phyloP scores from a whole-genome alignment of 53 echinoderm and acorn worm genomes.

The Holothuria scabra region DNA sequence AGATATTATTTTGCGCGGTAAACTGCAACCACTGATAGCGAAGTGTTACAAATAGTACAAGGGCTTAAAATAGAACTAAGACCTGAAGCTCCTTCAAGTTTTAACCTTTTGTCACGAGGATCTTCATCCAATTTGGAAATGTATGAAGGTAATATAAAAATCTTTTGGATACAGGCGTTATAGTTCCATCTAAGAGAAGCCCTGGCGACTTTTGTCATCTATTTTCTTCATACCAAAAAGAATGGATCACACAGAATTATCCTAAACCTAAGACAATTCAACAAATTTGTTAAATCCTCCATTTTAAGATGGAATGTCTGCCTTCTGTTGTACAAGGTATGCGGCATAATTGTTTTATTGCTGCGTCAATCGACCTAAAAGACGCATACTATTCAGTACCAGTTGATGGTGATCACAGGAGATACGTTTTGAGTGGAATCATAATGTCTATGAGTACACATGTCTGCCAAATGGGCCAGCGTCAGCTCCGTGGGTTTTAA shows the following conservation, averaged over 20 bases:
- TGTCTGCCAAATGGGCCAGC: constrained; percentile 63
- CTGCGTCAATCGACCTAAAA: too few species aligned
- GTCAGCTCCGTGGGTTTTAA: constrained; percentile 12
- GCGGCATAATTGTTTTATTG: constrained; percentile 57
- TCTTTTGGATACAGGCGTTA: neutral
- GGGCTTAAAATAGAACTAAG: too few species aligned
- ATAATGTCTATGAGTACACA: constrained; percentile 43
- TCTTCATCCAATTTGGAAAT: too few species aligned
- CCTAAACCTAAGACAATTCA: constrained; percentile 59
- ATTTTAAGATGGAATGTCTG: constrained; percentile 71
- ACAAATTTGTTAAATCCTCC: constrained; percentile 55
- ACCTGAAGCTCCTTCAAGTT: too few species aligned
- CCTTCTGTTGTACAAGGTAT: constrained; percentile 49
- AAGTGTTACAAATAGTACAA: too few species aligned
- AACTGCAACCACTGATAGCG: too few species aligned
- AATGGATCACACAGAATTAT: constrained; percentile 55
- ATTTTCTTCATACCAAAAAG: constrained; percentile 55
- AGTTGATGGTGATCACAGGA: constrained; percentile 38
- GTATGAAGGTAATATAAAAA: neutral
- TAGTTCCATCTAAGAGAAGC: neutral
- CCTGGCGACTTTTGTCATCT: constrained; percentile 30
- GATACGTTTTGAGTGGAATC: constrained; percentile 46
- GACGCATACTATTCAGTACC: constrained; percentile 70
- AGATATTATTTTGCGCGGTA: too few species aligned
- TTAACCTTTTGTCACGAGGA: too few species aligned